These are phyloP conservation scores for Holothuria scabra DNA, from an alignment of 53 echinoderm and acorn worm species.

Conservation along the genomic window DNA sequence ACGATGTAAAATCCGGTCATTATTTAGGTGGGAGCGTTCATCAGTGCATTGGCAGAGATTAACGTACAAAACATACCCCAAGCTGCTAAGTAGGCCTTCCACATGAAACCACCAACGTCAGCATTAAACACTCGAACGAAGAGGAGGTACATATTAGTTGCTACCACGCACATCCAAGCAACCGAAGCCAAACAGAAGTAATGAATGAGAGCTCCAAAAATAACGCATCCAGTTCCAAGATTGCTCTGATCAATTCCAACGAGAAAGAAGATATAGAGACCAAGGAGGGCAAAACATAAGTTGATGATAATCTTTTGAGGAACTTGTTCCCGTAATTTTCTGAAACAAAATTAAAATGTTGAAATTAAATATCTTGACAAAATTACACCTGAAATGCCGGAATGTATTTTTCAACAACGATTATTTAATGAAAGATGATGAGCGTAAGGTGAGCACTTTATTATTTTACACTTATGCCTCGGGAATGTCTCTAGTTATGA, in stretches of 20 bases:
- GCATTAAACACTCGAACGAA: conserved; percentile 70
- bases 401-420: no score
- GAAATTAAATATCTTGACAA: no score
- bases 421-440: no score
- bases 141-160: conserved; percentile 79
- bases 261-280: conserved; percentile 69
- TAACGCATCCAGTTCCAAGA: conserved; percentile 55
- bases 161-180: conserved; percentile 83
- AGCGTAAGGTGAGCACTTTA: no score
- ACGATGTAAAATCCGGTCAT: no score
- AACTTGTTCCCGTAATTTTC: conserved; percentile 69
- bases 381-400: no score
- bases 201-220: conserved; percentile 71
- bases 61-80: conserved; percentile 69
- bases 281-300: conserved; percentile 68
- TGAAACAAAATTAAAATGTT: conserved; percentile 7
- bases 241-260: conserved; percentile 66
- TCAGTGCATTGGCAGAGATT: no score
- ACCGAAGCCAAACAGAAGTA: conserved; percentile 78
- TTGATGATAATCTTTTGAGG: conserved; percentile 79
- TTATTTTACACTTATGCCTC: no score
- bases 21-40: no score
- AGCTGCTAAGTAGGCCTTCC: conserved; percentile 47
- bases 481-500: no score
- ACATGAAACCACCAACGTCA: conserved; percentile 56